Evolutionary conservation across 23 tunicate genomes (phyloP).

Genomic region (Ciona savignyi): DNA sequence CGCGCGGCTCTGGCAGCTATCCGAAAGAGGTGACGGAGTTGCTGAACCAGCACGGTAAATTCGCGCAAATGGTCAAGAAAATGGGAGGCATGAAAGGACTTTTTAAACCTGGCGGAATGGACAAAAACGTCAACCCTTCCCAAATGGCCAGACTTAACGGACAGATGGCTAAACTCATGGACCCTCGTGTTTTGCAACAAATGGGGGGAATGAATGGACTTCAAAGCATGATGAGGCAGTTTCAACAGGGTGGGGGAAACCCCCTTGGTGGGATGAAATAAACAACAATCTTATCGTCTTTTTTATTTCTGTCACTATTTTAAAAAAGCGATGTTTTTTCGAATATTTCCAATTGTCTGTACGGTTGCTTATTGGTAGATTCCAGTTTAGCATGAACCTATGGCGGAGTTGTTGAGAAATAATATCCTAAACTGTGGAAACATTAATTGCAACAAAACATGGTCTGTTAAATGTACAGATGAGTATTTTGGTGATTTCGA

Average conservation of each 20-base stretch:
- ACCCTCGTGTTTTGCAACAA: conserved; percentile 93
- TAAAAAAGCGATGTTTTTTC: no score
- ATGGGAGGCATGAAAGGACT: conserved; percentile 99
- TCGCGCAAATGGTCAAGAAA: conserved; percentile 99
- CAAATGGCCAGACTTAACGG: conserved; percentile 93
- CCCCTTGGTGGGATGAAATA: conserved; percentile 66
- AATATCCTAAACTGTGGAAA: no score
- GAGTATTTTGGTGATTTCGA: no score
- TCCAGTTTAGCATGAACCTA: not conserved
- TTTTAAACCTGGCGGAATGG: conserved; percentile 96
- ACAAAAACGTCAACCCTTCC: conserved; percentile 90
- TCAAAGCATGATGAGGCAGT: conserved; percentile 96
- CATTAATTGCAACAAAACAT: no score
- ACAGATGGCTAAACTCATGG: conserved; percentile 99
- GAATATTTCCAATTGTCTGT: not conserved
- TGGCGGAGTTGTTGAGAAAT: no score
- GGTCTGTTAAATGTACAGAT: no score
- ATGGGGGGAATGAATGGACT: conserved; percentile 99
- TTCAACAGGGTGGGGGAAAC: conserved; percentile 73
- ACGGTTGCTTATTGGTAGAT: not conserved
- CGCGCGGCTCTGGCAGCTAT: conserved; percentile 90
- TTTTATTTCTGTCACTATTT: no score
- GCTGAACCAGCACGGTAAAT: conserved; percentile 89
- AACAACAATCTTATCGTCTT: not conserved
- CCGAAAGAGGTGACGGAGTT: conserved; percentile 93